Evolutionary conservation across 2,113 vertebrate species (phyloP).

Genomic region (Phalacrocorax brasilianus): DNA sequence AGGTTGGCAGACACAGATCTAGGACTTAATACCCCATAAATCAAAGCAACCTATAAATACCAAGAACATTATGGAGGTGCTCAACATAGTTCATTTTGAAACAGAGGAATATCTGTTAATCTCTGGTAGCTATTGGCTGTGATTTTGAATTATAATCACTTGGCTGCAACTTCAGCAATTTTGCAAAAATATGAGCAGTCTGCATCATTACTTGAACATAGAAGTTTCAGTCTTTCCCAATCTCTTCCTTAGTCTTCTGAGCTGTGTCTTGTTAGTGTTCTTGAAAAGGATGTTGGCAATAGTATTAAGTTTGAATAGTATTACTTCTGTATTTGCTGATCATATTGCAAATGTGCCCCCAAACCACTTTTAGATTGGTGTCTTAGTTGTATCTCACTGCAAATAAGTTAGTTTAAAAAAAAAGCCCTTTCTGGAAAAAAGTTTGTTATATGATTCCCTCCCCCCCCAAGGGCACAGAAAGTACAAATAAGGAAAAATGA

Average conservation of each 20-base stretch:
- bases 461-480: neutral
- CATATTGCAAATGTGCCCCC: neutral
- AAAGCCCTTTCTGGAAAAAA: neutral
- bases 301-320: neutral
- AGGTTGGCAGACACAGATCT: neutral
- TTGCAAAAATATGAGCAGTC: neutral
- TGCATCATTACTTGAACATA: neutral
- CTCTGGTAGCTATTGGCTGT: neutral
- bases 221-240: neutral
- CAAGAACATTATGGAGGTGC: neutral
- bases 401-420: neutral
- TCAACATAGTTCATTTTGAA: neutral
- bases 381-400: neutral
- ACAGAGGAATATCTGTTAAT: neutral
- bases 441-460: neutral
- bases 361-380: neutral
- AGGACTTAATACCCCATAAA: neutral
- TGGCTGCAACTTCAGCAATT: neutral
- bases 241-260: neutral
- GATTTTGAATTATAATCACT: neutral
- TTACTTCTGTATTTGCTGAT: neutral
- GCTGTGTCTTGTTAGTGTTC: neutral
- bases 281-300: neutral
- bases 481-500: neutral
- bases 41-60: neutral